Conservation (phyloP, 2,113 vertebrate genomes). For the Equus quagga region DNA sequence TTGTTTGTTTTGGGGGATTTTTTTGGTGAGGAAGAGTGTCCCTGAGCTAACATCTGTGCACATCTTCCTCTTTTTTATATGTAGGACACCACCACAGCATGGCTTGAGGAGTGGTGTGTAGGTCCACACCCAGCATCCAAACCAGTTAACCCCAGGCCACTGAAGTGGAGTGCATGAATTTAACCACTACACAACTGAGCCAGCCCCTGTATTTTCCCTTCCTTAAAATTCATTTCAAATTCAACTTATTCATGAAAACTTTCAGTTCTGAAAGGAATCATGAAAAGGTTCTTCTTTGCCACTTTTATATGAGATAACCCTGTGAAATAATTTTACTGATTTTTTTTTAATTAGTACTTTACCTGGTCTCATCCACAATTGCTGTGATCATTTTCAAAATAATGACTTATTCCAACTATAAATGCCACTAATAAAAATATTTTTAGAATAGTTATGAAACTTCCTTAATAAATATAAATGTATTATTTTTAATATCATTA, state of each 20-base stretch:
- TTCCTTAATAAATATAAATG: neutral
- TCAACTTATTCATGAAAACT: slow-evolving; percentile 37
- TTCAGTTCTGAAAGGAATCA: neutral
- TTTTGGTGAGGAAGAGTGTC: no score
- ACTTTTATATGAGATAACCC: neutral
- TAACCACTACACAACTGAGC: no score
- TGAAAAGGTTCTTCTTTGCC: neutral
- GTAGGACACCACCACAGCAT: no score
- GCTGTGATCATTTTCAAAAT: neutral
- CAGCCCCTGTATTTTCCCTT: neutral
- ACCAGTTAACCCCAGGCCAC: no score
- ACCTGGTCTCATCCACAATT: neutral
- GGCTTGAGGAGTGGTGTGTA: no score
- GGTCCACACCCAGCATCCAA: no score
- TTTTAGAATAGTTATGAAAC: slow-evolving; percentile 20
- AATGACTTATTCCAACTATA: neutral
- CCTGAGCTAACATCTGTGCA: no score
- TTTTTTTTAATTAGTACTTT: neutral
- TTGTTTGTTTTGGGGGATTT: no score
- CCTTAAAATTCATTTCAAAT: slow-evolving; percentile 10
- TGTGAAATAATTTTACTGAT: neutral
- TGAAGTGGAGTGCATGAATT: no score
- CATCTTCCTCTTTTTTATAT: no score
- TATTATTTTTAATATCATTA: slow-evolving; percentile 37
- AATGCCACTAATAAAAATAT: neutral